phyloP scores from a whole-genome alignment of 37 sponge, comb jelly and placozoan genomes.

The Agelas oroides region DNA sequence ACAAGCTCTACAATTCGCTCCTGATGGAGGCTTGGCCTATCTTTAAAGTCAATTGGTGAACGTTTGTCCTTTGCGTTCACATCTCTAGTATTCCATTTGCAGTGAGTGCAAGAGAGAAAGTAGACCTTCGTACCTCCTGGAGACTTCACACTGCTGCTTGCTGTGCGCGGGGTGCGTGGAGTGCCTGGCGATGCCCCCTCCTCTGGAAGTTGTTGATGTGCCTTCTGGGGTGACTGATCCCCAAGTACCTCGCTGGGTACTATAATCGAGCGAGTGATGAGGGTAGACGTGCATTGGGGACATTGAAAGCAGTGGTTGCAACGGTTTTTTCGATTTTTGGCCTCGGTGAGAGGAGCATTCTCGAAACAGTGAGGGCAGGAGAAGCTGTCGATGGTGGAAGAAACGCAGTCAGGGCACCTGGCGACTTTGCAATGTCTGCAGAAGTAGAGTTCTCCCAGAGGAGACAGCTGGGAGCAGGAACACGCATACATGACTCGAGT shows the following conservation, averaged over 20 bases:
- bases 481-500: constrained; percentile 62
- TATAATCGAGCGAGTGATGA: constrained; percentile 58
- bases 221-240: constrained; percentile 52
- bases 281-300: constrained; percentile 59
- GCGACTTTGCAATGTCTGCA: constrained; percentile 72
- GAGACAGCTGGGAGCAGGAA: constrained; percentile 48
- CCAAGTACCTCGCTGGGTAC: constrained; percentile 55
- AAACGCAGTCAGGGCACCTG: constrained; percentile 72
- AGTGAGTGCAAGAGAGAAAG: constrained; percentile 71
- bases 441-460: constrained; percentile 61
- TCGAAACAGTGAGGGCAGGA: constrained; percentile 84
- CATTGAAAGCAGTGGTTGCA: constrained; percentile 77
- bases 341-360: constrained; percentile 25
- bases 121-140: constrained; percentile 73
- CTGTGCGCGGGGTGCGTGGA: not conserved
- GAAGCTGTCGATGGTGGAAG: constrained; percentile 47
- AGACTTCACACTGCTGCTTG: not conserved
- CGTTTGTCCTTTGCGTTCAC: constrained; percentile 68
- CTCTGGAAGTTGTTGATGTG: too few species aligned
- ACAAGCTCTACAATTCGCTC: constrained; percentile 40
- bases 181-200: not conserved
- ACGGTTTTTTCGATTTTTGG: constrained; percentile 52
- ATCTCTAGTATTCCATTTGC: constrained; percentile 82
- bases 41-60: constrained; percentile 72
- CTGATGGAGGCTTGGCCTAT: constrained; percentile 42